Evolutionary conservation across 2,113 vertebrate genomes (phyloP), one percentile per base, ranked within the genome.

Genomic region (Nannobrachium achirus): DNA sequence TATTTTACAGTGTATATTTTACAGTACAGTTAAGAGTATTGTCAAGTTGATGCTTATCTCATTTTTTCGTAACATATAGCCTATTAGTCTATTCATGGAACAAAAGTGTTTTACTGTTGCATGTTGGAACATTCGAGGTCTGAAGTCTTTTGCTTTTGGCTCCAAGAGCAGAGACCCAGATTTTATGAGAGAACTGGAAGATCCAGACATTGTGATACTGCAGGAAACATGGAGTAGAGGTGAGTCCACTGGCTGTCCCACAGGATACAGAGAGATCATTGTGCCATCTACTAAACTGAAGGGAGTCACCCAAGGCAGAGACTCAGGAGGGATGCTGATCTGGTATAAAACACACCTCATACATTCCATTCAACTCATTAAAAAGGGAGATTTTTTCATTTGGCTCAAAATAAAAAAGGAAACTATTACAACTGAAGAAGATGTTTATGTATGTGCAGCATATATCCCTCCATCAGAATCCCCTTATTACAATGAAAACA

Each of bases 231-330:
- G 14, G 13, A 15, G 15, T 2, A 50, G 14, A 7, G 7, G n/a
- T n/a, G n/a, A n/a, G n/a, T n/a, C n/a, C n/a, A n/a, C n/a, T n/a
- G 48, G 15, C 14, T 15, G 6, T 14, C 15, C 48, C 48, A 50
- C 48, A 15, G 48, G 11, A 13, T 15, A 14, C 48, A n/a, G 48
- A 50, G 48, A 50, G 48, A 50, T 50, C n/a, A n/a, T 2, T 50
- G 14, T 50, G n/a, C 48, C 48, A 9, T 50, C 48, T n/a, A 50
- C 13, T n/a, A 50, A n/a, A n/a, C 48, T 50, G 48, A 50, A 50
- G 14, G 48, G 13, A n/a, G 7, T n/a, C n/a, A 51, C 14, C 7
- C 49, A 15, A 7, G 4, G 50, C 14, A 52, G 15, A 10, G 18
- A 52, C 8, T 52, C 50, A 52, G 50, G 50, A 52, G 50, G 50